Percentiles rank a stretch among this genome's conserved stretches.
phyloP scores from a whole-genome alignment of 2,797 vertebrate species.

The Trichosurus vulpecula region DNA sequence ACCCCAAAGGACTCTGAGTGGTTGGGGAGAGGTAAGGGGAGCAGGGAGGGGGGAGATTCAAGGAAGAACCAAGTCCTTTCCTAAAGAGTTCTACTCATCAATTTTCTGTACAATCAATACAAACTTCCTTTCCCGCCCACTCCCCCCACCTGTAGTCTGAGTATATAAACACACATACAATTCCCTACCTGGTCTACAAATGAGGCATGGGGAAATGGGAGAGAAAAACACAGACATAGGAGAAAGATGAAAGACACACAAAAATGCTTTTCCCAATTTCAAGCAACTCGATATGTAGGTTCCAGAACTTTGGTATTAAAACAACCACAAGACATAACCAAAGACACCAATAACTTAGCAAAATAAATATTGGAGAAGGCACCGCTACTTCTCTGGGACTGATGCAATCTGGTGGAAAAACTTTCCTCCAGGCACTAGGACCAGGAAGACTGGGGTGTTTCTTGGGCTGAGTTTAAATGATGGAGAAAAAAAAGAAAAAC shows the following conservation, averaged over 20 bases:
- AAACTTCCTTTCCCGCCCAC: background rate
- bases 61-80: background rate
- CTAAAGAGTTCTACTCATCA: background rate
- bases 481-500: background rate
- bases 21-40: background rate
- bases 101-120: background rate
- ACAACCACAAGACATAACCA: slow-evolving; percentile 50
- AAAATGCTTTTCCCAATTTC: background rate
- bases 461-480: background rate
- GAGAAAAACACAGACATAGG: background rate
- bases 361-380: slow-evolving; percentile 80
- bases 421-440: slow-evolving; percentile 29
- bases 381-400: slow-evolving; percentile 4
- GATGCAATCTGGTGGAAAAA: slow-evolving; percentile 24
- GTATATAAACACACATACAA: background rate
- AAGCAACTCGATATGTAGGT: slow-evolving; percentile 37
- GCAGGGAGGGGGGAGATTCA: background rate
- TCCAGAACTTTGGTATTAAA: background rate
- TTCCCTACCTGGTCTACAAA: background rate
- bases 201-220: background rate
- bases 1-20: background rate
- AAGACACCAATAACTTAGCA: slow-evolving; percentile 81
- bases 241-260: background rate
- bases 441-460: slow-evolving; percentile 5
- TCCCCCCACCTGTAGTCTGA: background rate